A percentile compares a stretch with the other conserved stretches of the same genome.
phyloP scores from a whole-genome alignment of 53 echinoderm and acorn worm species.

The Holothuria scabra region DNA sequence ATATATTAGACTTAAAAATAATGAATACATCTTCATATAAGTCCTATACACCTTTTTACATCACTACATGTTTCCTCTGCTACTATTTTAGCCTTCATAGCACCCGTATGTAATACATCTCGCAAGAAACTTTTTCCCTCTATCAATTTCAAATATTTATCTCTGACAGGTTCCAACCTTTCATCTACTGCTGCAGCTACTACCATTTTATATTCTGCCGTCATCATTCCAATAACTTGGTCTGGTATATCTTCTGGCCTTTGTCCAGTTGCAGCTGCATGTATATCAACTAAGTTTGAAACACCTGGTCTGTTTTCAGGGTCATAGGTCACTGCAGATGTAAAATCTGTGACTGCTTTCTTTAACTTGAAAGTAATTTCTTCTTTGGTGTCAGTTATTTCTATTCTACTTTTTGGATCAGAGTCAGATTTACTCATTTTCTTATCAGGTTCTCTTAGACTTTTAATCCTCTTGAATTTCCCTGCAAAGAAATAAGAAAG shows the following conservation, averaged over 20 bases:
- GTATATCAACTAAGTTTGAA: constrained; percentile 82
- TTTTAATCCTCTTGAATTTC: constrained; percentile 73
- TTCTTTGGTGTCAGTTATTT: constrained; percentile 77
- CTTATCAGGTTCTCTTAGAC: constrained; percentile 77
- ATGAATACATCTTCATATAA: constrained; percentile 43
- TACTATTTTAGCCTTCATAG: constrained; percentile 66
- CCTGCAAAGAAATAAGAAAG: constrained; percentile 46
- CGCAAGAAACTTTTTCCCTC: constrained; percentile 61
- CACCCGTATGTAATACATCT: constrained; percentile 64
- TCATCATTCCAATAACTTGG: constrained; percentile 58
- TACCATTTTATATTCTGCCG: constrained; percentile 83
- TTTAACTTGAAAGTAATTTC: constrained; percentile 77
- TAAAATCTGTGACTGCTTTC: constrained; percentile 95
- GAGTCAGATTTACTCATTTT: constrained; percentile 98
- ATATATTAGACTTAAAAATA: no score
- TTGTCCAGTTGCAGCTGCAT: constrained; percentile 67
- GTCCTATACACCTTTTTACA: constrained; percentile 82
- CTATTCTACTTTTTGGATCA: constrained; percentile 77
- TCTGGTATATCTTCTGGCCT: constrained; percentile 64
- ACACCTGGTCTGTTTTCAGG: constrained; percentile 84
- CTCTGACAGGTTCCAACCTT: constrained; percentile 75
- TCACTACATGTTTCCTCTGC: constrained; percentile 75
- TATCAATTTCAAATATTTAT: constrained; percentile 57
- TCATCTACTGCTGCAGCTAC: constrained; percentile 79
- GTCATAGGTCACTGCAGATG: constrained; percentile 90